Base-by-base conservation (phyloP, 2,797 vertebrate species). In the Tiaroga cobitis region DNA sequence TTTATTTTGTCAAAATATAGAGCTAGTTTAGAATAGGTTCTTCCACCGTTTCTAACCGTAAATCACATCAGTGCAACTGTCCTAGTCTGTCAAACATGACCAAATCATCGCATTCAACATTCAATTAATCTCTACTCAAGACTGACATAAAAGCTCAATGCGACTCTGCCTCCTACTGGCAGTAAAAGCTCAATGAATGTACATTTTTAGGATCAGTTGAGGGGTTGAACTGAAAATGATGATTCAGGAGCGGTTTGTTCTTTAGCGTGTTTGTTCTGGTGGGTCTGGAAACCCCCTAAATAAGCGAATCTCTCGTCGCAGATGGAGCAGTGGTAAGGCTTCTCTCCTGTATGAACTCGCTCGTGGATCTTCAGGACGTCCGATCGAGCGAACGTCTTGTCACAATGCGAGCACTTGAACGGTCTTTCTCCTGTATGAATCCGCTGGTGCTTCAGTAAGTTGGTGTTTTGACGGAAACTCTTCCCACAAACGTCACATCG, bases 391-490 rank as follows among this genome's bases (percentile, higher is more conserved):
- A 89, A 89, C n/a, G 18, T 80, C 80, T 89, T 87, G 46, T 83
- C 74, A 3, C 88, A 89, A 1, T 87, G 79, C 0, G 85, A 59
- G 37, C 88, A 89, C 34, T 85, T 82, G 83, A 85, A 80, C 0
- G 88, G 88, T 49, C 75, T 78, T 5, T 89, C 88, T 13, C 88
- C 83, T 0, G 70, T 87, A 15, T 89, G 88, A 5, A 70, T 87
- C 18, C 72, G 24, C 65, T 82, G 46, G 80, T 89, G 88, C 63
- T 83, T 81, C n/a, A 68, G 75, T 4, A 87, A 54, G 8, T 81
- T 83, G 54, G 37, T 69, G 70, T 85, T 72, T 18, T 87, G 86
- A 0, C 63, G 69, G 83, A 89, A 89, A 24, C 54, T 81, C 77
- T 83, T 87, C 21, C 19, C 56, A n/a, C 88, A 89, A 3, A 68